phyloP scores from a whole-genome alignment of 2,888 invertebrate genomes.

The Rutpela maculata region DNA sequence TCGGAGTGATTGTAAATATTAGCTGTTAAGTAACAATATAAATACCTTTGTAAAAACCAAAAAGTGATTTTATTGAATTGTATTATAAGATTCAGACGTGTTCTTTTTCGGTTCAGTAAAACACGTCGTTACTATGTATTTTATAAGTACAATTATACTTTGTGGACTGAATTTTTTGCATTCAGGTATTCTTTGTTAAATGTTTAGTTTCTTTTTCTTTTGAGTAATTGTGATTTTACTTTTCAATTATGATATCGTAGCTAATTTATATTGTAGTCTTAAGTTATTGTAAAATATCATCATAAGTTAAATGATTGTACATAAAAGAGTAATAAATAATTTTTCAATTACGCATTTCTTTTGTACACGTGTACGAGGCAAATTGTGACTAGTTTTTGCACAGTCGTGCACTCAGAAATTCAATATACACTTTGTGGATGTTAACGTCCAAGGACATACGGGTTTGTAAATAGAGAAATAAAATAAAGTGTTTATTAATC shows the following conservation, averaged over 20 bases:
- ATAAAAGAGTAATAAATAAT: slow-evolving; percentile 60
- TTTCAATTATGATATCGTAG: slow-evolving; percentile 44
- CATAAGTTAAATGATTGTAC: slow-evolving; percentile 52
- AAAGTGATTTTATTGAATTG: slow-evolving; percentile 42
- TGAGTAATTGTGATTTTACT: slow-evolving; percentile 49
- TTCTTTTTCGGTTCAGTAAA: slow-evolving; percentile 36
- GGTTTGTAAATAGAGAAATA: not conserved
- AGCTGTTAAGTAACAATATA: slow-evolving; percentile 28
- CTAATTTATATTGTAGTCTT: slow-evolving; percentile 53
- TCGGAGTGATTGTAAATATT: slow-evolving; percentile 30
- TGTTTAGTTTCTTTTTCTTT: slow-evolving; percentile 20
- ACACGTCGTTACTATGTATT: slow-evolving; percentile 46
- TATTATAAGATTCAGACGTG: slow-evolving; percentile 22
- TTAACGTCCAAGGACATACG: not conserved
- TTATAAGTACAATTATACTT: slow-evolving; percentile 53
- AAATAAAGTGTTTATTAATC: not conserved
- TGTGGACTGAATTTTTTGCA: slow-evolving; percentile 52
- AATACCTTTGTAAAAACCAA: slow-evolving; percentile 39
- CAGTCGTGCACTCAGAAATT: too few relatives aligned
- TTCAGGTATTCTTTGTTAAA: slow-evolving; percentile 44
- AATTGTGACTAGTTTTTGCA: too few relatives aligned
- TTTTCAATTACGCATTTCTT: slow-evolving; percentile 50
- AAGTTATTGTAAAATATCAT: slow-evolving; percentile 58
- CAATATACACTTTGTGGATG: too few relatives aligned
- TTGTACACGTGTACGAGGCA: too few relatives aligned